These are phyloP conservation scores for Balaeniceps rex DNA, from an alignment of 2,113 vertebrate genomes.

Conservation along the genomic window DNA sequence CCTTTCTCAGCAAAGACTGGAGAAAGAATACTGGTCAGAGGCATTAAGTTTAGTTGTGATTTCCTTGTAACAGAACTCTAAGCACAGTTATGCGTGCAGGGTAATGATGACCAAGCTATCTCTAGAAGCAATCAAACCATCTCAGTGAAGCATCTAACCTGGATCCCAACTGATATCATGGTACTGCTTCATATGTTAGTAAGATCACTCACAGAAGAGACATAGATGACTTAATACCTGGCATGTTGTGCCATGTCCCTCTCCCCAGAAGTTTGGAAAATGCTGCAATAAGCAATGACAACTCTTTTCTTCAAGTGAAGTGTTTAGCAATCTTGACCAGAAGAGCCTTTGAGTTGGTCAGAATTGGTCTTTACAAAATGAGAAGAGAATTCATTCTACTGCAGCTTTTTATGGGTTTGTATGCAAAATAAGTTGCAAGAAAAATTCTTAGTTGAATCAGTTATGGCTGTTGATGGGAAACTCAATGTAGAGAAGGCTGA, in stretches of 20 bases:
- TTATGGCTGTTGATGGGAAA: neutral
- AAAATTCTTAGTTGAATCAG: neutral
- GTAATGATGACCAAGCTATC: neutral
- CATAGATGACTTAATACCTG: neutral
- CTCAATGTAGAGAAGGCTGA: neutral
- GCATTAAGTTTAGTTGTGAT: neutral
- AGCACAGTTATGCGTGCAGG: neutral
- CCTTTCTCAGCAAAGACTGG: neutral
- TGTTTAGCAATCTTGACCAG: neutral
- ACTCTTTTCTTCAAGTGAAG: neutral
- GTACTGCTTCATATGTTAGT: neutral
- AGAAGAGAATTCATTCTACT: neutral
- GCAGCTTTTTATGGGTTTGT: neutral
- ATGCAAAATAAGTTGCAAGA: neutral
- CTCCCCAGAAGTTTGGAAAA: neutral
- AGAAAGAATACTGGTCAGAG: neutral
- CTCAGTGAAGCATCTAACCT: neutral
- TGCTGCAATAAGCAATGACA: neutral
- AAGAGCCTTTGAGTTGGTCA: neutral
- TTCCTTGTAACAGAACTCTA: neutral
- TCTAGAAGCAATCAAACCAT: neutral
- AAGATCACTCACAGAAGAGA: neutral
- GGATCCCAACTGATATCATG: neutral
- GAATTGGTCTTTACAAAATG: neutral
- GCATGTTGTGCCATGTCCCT: neutral